phyloP scores from a whole-genome alignment of 2,888 invertebrate species.

The Scaptomyza caliginosa region DNA sequence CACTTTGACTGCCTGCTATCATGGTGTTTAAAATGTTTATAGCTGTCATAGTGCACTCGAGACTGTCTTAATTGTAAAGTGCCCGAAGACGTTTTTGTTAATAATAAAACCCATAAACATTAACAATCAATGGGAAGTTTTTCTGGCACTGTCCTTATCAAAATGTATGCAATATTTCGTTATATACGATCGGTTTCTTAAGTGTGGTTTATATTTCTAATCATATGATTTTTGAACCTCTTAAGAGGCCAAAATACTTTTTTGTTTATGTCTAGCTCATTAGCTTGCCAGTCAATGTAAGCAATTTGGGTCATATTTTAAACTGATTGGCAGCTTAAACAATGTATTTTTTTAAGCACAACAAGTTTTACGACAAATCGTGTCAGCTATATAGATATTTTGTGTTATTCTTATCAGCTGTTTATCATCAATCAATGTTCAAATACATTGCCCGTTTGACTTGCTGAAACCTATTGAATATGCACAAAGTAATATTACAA shows the following conservation, averaged over 20 bases:
- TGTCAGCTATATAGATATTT: conserved; percentile 1
- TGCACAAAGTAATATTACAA: conserved; percentile 18
- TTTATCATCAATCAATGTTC: conserved; percentile 39
- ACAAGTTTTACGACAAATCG: conserved; percentile 22
- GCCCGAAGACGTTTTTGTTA: conserved; percentile 2
- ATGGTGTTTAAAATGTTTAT: conserved; percentile 16
- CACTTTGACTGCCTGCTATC: conserved; percentile 23
- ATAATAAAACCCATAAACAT: too few relatives aligned
- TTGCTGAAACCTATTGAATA: conserved; percentile 21
- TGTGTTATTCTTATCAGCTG: conserved; percentile 36
- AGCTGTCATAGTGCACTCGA: conserved; percentile 40
- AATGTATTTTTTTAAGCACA: conserved; percentile 4
- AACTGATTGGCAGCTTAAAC: background rate
- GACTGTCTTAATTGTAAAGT: conserved; percentile 45
- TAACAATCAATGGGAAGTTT: background rate
- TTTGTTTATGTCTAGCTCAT: too few relatives aligned
- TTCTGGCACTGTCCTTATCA: conserved; percentile 36
- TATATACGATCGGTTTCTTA: background rate
- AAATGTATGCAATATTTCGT: conserved; percentile 36
- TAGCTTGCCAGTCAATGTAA: too few relatives aligned
- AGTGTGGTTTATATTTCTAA: too few relatives aligned
- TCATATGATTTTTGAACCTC: conserved; percentile 58
- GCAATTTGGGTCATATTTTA: too few relatives aligned
- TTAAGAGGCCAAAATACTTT: too few relatives aligned
- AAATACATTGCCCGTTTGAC: conserved; percentile 12